Evolutionary conservation across 2,797 vertebrate species (phyloP).

Genomic region (Moxostoma hubbsi): DNA sequence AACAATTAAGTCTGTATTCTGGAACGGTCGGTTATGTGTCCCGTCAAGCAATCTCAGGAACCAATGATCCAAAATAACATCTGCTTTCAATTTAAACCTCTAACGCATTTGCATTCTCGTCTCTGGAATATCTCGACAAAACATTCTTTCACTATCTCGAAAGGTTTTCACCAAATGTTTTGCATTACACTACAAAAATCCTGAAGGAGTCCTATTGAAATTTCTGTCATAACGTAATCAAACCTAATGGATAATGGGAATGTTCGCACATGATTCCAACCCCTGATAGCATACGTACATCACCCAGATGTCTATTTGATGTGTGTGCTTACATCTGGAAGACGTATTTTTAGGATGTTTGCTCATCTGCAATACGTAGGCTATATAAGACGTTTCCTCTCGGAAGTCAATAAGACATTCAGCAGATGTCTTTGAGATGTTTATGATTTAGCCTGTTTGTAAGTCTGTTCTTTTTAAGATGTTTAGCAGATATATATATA

Average conservation of each 20-base stretch:
- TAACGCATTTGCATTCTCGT: not conserved
- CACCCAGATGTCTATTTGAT: too few species aligned
- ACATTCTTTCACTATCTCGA: too few species aligned
- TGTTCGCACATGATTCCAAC: not conserved
- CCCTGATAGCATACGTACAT: too few species aligned
- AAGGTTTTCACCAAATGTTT: not conserved
- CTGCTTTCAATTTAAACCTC: slow-evolving; percentile 29
- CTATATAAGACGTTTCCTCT: too few species aligned
- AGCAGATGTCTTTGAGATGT: too few species aligned
- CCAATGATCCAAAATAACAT: slow-evolving; percentile 21
- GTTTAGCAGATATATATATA: too few species aligned
- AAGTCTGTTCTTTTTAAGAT: too few species aligned
- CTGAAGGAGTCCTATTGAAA: not conserved
- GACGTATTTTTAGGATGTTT: too few species aligned
- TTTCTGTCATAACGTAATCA: not conserved
- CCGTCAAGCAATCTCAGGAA: not conserved
- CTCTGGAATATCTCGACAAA: not conserved
- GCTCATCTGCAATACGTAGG: too few species aligned
- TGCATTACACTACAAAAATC: not conserved
- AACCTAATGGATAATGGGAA: not conserved
- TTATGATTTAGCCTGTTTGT: too few species aligned
- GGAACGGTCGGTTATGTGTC: not conserved
- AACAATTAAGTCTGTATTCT: not conserved
- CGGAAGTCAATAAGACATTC: too few species aligned
- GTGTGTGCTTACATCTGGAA: too few species aligned